A percentile compares a stretch with the other conserved stretches of the same genome.
These are phyloP conservation scores for Semaprochilodus insignis DNA, from an alignment of 2,797 vertebrate species.

Conservation along the genomic window DNA sequence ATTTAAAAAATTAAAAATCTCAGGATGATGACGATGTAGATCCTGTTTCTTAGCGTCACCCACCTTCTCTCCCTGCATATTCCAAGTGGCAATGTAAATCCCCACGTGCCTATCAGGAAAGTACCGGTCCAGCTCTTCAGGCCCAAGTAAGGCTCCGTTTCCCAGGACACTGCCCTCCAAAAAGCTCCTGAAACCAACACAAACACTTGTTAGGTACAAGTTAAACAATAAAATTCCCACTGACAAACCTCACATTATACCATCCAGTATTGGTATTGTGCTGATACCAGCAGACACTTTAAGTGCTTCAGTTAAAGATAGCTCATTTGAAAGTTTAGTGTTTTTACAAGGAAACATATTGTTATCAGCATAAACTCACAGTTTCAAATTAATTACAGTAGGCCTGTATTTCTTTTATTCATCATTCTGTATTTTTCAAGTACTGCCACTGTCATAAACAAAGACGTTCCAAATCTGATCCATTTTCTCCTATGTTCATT, in stretches of 20 bases:
- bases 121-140: slow-evolving; percentile 92
- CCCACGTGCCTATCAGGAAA: slow-evolving; percentile 89
- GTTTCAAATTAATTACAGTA: background rate
- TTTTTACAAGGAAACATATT: background rate
- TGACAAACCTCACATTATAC: background rate
- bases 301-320: background rate
- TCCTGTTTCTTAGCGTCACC: background rate
- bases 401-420: too few species aligned
- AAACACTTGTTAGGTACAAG: too few species aligned
- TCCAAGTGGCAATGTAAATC: slow-evolving; percentile 93
- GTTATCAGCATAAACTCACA: background rate
- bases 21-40: too few species aligned
- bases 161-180: slow-evolving; percentile 94
- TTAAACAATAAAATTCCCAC: too few species aligned
- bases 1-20: background rate
- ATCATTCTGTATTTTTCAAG: too few species aligned
- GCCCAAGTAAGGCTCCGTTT: slow-evolving; percentile 90
- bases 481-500: too few species aligned
- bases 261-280: background rate
- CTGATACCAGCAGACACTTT: background rate
- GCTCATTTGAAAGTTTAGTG: background rate
- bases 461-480: too few species aligned
- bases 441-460: too few species aligned
- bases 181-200: slow-evolving; percentile 84
- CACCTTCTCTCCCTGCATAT: slow-evolving; percentile 98